Evolutionary conservation across 1,140 invertebrate genomes (phyloP).

Genomic region (Zeugodacus cucurbitae): DNA sequence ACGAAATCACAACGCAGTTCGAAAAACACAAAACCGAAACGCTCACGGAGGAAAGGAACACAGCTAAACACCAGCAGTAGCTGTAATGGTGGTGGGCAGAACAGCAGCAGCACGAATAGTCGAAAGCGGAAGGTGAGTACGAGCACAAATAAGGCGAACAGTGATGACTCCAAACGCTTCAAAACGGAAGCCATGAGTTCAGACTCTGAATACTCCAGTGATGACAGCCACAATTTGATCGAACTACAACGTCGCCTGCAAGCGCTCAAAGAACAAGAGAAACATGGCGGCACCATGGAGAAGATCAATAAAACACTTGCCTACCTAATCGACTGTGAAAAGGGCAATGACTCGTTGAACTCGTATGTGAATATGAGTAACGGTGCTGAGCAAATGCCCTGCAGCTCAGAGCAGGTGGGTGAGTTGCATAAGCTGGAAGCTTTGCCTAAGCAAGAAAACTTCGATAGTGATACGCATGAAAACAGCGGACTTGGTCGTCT

Average conservation of each 20-base stretch:
- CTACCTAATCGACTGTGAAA: not conserved
- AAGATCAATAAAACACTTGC: not conserved
- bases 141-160: not conserved
- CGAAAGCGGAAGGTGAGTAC: not conserved
- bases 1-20: conserved; percentile 48
- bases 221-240: conserved; percentile 9
- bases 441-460: not conserved
- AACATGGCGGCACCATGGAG: not conserved
- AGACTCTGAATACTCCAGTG: conserved; percentile 6
- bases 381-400: not conserved
- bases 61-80: not conserved
- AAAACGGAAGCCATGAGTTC: not conserved
- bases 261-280: not conserved
- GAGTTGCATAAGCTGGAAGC: not conserved
- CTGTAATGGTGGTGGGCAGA: not conserved
- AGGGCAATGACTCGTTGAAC: not conserved
- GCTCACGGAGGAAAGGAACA: not conserved
- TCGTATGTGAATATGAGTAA: not conserved
- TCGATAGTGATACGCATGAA: not conserved
- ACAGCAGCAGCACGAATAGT: not conserved
- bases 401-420: not conserved
- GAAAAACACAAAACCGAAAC: not conserved
- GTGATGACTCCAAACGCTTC: not conserved
- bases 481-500: not conserved
- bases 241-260: not conserved